Evolutionary conservation across 2,888 invertebrate species (phyloP), one percentile per base, ranked within the genome.

Genomic region (Amblyjoppa proteus): DNA sequence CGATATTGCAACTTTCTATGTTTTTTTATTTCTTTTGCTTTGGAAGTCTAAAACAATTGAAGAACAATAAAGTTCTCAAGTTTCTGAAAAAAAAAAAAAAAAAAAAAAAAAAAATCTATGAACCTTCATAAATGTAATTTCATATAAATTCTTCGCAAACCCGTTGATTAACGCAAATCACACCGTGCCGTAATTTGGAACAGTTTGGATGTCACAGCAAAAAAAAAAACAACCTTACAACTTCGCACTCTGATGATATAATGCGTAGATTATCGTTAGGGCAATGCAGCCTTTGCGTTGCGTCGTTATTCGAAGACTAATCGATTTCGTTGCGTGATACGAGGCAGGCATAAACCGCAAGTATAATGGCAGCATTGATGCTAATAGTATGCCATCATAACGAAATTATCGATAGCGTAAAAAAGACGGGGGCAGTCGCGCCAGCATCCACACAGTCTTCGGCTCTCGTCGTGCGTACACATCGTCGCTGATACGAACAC

Each of bases 261-360:
- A 3, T 13, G 25, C 25, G 25, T 56, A 3, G 56, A 25, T 58
- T 28, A 20, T 58, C 58, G 3, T 3, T 3, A 9, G 58, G 58
- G 7, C 58, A 58, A 58, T 3, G 58, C 3, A 25, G 20, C 11
- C 25, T 20, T 25, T 11, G 58, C 2, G 58, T 58, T 28, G 58
- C 58, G 31, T 3, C 34, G n/a, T 71, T 20, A n/a, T 71, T 71
- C 51, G 28, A 51, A 71, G 51, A 71, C 5, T n/a, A 71, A 71
- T 71, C 51, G 34, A 71, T 53, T 71, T 58, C 41, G 53, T 71
- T 31, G 51, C 71, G 51, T 53, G 71, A 71, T 31, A 71, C 31
- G 51, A 45, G 53, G 34, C 16, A n/a, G 11, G 16, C n/a, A 4
- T 13, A 38, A 25, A 25, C 16, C 31, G 25, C 25, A 25, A 53